These are phyloP conservation scores for Candidula unifasciata DNA, from an alignment of 2,888 invertebrate genomes.

Conservation along the genomic window DNA sequence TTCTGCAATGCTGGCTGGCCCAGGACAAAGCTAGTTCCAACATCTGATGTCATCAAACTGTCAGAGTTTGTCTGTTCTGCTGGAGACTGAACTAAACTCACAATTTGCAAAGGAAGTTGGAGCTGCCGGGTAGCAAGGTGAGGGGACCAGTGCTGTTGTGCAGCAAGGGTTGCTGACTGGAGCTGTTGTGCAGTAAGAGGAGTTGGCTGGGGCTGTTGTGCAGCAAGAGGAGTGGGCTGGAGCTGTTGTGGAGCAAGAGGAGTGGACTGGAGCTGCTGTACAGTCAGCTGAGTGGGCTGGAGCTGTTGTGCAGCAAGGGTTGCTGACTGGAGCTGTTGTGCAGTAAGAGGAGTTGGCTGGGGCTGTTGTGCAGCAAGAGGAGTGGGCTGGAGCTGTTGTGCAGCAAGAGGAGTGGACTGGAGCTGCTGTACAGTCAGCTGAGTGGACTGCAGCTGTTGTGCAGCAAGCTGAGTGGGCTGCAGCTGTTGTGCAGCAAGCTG, in stretches of 20 bases:
- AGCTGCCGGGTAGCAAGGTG: background rate
- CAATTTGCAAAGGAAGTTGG: background rate
- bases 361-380: too few relatives aligned
- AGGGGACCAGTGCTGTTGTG: background rate
- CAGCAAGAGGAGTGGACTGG: too few relatives aligned
- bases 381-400: too few relatives aligned
- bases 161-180: background rate
- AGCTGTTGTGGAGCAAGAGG: too few relatives aligned
- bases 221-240: background rate
- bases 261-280: background rate
- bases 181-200: background rate
- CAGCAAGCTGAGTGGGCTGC: too few relatives aligned
- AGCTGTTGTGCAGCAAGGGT: too few relatives aligned
- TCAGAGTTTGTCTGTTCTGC: background rate
- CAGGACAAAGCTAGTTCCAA: background rate
- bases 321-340: too few relatives aligned
- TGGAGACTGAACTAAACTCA: background rate
- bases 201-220: background rate
- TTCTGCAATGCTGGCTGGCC: background rate
- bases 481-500: too few relatives aligned
- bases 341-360: too few relatives aligned
- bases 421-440: too few relatives aligned
- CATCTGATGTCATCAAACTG: background rate
- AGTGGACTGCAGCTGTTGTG: too few relatives aligned
- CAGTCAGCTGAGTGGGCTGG: background rate